Conservation (phyloP, 2,888 invertebrate species). For the Limnephilus rhombicus region DNA sequence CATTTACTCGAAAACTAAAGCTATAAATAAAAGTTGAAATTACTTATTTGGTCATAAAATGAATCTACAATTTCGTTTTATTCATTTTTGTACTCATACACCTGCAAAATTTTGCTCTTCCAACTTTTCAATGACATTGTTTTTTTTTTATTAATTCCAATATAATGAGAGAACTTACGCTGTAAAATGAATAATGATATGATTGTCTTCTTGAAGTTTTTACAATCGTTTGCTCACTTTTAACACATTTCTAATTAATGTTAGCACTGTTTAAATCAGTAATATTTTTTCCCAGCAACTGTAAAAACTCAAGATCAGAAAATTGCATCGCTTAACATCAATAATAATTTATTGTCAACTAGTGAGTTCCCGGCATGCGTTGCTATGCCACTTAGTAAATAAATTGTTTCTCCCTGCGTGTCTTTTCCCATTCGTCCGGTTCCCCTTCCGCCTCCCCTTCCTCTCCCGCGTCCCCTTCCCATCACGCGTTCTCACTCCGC, state of each 20-base stretch:
- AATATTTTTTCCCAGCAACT: neutral
- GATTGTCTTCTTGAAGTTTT: constrained; percentile 4
- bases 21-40: neutral
- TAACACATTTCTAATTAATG: neutral
- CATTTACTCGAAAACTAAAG: too few relatives aligned
- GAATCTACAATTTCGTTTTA: neutral
- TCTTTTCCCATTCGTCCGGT: too few relatives aligned
- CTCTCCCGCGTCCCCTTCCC: too few relatives aligned
- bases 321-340: neutral
- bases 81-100: too few relatives aligned
- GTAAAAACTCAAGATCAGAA: neutral
- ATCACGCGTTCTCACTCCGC: too few relatives aligned
- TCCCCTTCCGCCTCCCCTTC: too few relatives aligned
- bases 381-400: too few relatives aligned
- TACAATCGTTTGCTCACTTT: neutral
- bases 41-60: neutral
- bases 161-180: neutral
- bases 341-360: too few relatives aligned
- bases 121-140: neutral
- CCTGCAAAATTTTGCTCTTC: neutral
- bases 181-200: neutral
- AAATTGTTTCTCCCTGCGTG: too few relatives aligned
- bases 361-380: too few relatives aligned
- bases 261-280: neutral
- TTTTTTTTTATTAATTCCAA: neutral